phyloP scores from a whole-genome alignment of 2,888 invertebrate genomes.

The Platycheirus albimanus region DNA sequence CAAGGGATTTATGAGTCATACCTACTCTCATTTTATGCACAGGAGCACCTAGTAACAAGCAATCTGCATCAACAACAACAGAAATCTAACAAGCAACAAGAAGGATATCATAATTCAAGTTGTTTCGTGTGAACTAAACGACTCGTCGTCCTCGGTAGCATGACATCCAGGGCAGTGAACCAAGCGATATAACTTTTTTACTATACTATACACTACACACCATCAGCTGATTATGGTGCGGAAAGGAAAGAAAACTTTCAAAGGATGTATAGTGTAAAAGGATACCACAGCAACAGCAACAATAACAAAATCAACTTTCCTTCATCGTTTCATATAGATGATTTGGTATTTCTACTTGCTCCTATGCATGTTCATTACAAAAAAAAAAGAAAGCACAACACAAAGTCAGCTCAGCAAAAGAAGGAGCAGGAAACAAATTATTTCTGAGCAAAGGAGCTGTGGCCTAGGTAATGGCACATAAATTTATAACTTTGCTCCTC shows the following conservation, averaged over 20 bases:
- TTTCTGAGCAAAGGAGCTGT: conserved; percentile 30
- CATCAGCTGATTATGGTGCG: conserved; percentile 18
- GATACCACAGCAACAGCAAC: conserved; percentile 26
- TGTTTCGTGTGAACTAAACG: conserved; percentile 64
- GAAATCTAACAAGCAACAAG: conserved; percentile 46
- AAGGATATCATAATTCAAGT: conserved; percentile 69
- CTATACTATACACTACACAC: not conserved
- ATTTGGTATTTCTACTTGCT: conserved; percentile 71
- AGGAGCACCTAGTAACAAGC: conserved; percentile 37
- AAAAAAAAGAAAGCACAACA: conserved; percentile 41
- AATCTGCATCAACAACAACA: conserved; percentile 1
- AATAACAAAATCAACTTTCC: conserved; percentile 36
- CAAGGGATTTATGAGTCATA: conserved; percentile 60
- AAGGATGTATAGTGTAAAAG: conserved; percentile 29
- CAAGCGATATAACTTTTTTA: conserved; percentile 42
- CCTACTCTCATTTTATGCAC: not conserved
- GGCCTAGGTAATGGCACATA: conserved; percentile 73
- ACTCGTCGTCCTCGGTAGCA: conserved; percentile 52
- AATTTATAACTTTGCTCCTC: conserved; percentile 52
- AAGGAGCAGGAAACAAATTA: conserved; percentile 15
- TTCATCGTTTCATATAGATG: conserved; percentile 55
- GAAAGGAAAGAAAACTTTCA: conserved; percentile 20
- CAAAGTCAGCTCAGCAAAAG: conserved; percentile 19
- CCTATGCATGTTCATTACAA: conserved; percentile 68
- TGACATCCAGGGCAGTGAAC: conserved; percentile 71